Base-by-base conservation (phyloP, 2,113 vertebrate genomes). In the Phrynosoma blainvillii region DNA sequence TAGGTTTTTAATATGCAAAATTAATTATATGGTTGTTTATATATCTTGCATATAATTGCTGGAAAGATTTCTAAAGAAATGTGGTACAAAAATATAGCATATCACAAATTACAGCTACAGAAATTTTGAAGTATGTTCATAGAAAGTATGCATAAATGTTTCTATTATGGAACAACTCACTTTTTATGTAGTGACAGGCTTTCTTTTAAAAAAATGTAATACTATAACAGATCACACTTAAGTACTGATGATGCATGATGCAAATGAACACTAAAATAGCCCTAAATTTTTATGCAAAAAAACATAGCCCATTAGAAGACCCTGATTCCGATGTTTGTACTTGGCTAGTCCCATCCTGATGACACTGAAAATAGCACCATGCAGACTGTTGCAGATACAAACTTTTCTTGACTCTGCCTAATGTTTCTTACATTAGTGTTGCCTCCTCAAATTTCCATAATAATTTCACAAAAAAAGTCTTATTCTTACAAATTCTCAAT, bases 1-100 rank as follows among this genome's bases (percentile, higher is more conserved):
- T 82, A 47, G 21, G 81, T n/a, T 90, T 79, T 87, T 81, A 81
- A 88, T 88, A 6, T 10, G 78, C n/a, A 91, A 90, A 94, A 87
- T 79, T 0, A 82, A 78, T 86, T 2, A 32, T 23, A 21, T 62
- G 20, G 66, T 16, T 52, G 18, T 30, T 8, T 76, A 13, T 71
- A 79, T 65, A 7, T 73, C 70, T 73, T 27, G 81, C 5, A 62
- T 32, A 85, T 25, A 62, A 18, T 4, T 18, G 59, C 14, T 62
- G 59, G 12, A 36, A 86, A 87, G 4, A 73, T 42, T 1, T 59
- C 42, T 74, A 5, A 2, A 23, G 87, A 90, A 90, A 65, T 47
- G 7, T n/a, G 23, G 0, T 42, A 86, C 8, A 47, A 89, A 91
- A 88, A 23, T 2, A 2, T 6, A 87, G 6, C 12, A 30, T 21